Evolutionary conservation across 2,797 vertebrate genomes (phyloP), one percentile per base, ranked within the genome.

Genomic region (Pogoniulus pusillus): DNA sequence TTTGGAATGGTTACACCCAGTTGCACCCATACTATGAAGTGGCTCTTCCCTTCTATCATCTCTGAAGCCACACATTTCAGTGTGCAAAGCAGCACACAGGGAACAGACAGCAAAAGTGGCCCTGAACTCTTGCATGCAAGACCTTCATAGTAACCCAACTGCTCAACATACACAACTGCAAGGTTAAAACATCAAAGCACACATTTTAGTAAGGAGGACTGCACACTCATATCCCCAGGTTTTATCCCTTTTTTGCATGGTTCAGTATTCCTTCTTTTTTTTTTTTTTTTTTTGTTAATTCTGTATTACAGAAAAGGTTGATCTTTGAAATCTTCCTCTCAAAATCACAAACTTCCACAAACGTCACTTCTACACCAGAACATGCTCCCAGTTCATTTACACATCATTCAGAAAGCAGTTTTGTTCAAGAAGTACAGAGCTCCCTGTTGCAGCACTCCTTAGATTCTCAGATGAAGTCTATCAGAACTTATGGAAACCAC

Each of bases 61-160:
- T 55, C 29, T 6, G 1, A 65, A 70, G 26, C 16, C 47, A 51
- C 6, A 1, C 2, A 18, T 10, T 55, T 32, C 26, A 12, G 26
- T 0, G 23, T 41, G 59, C 32, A 22, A 10, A 4, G 5, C 22
- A 30, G 15, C 2, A 7, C 29, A 17, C 6, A 20, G 27, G n/a
- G 32, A 72, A 26, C 5, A 30, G 49, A 37, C 0, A 70, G 37
- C n/a, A 79, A 37, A 79, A 82, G 29, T 0, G 5, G 7, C 49
- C 58, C 70, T 32, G 27, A 75, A 86, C 29, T 62, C n/a, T 30
- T 41, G 30, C n/a, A 15, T 16, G 26, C 9, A 30, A 73, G 29
- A 55, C 20, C 74, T 23, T 23, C 29, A 11, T 6, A 24, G n/a
- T 1, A 69, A 60, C 26, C 1, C 1, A 14, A 49, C 70, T 62